Evolutionary conservation across 2,113 vertebrate genomes (phyloP).

Genomic region (Antechinus stuartii): DNA sequence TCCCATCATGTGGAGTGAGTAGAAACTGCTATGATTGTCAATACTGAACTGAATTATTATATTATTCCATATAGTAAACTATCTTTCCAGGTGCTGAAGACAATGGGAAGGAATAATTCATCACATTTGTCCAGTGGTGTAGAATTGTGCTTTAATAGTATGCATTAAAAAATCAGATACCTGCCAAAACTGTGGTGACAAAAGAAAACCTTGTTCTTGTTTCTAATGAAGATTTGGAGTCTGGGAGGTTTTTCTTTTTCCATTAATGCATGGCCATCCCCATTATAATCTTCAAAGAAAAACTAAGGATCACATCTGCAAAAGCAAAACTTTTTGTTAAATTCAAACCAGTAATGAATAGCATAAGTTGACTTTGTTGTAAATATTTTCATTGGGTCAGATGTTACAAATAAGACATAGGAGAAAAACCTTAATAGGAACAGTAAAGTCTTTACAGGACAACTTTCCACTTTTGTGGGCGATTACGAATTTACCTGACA

Average conservation of each 20-base stretch:
- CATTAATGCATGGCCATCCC: no score
- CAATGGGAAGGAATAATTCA: conserved; percentile 29
- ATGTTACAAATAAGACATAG: neutral
- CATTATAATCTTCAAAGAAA: neutral
- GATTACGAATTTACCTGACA: neutral
- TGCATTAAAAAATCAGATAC: neutral
- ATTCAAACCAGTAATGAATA: neutral
- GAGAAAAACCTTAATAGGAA: neutral
- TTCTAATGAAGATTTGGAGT: accelerated
- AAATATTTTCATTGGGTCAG: neutral
- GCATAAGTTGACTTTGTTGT: neutral
- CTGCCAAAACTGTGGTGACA: neutral
- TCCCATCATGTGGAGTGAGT: conserved; percentile 34
- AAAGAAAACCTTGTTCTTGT: neutral
- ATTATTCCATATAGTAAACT: conserved; percentile 59
- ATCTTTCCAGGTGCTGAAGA: conserved; percentile 49
- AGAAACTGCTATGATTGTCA: conserved; percentile 73
- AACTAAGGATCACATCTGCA: neutral
- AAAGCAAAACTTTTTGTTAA: neutral
- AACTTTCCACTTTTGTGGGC: neutral
- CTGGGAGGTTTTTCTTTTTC: neutral
- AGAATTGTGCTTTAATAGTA: neutral
- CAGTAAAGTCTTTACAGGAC: neutral
- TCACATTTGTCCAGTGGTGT: neutral
- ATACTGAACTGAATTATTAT: conserved; percentile 71